Conservation (phyloP, 2,113 vertebrate genomes). For the Salminus brasiliensis region DNA sequence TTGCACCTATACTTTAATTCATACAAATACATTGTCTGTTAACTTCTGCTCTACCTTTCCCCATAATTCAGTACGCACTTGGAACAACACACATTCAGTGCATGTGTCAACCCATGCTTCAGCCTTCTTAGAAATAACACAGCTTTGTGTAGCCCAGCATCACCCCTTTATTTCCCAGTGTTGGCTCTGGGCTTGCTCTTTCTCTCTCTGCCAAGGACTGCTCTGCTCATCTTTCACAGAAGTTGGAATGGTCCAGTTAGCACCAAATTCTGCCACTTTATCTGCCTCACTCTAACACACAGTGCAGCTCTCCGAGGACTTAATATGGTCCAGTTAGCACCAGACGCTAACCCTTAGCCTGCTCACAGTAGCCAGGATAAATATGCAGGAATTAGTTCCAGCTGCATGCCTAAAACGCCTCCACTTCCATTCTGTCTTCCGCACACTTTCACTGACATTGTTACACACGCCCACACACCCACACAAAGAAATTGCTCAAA, state of each 20-base stretch:
- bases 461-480: neutral
- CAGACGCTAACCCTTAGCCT: constrained; percentile 74
- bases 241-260: constrained; percentile 78
- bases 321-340: constrained; percentile 78
- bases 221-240: constrained; percentile 68
- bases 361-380: constrained; percentile 67
- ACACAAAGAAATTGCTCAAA: constrained; percentile 19
- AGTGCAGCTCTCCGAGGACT: constrained; percentile 70
- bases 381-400: constrained; percentile 65
- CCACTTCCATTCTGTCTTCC: constrained; percentile 19
- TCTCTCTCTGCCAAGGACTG: constrained; percentile 62
- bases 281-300: constrained; percentile 67
- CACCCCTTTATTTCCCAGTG: constrained; percentile 1
- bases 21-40: neutral
- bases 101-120: neutral
- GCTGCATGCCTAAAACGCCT: constrained; percentile 51
- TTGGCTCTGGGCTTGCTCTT: constrained; percentile 4
- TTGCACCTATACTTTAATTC: too few relatives aligned
- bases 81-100: neutral
- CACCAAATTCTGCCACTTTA: constrained; percentile 75
- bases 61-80: neutral
- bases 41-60: neutral
- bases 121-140: neutral
- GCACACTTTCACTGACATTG: constrained; percentile 24
- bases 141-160: neutral